Conservation (phyloP, 2,888 invertebrate genomes). For the Lampropteryx suffumata region DNA sequence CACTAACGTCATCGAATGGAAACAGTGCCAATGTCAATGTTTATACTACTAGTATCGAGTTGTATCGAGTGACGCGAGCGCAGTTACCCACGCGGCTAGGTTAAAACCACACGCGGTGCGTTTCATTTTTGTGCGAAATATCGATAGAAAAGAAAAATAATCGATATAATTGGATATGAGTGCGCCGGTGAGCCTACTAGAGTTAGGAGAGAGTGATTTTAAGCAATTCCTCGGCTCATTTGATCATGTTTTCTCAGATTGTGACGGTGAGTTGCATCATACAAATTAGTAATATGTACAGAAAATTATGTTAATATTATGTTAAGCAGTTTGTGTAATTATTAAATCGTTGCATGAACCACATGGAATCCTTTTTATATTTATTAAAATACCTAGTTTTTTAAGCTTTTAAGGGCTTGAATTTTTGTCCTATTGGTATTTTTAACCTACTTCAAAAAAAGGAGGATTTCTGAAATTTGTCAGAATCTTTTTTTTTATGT, state of each 20-base stretch:
- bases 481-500: no score
- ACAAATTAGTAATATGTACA: neutral
- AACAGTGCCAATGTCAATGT: constrained; percentile 35
- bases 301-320: no score
- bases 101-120: constrained; percentile 59
- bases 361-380: no score
- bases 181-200: constrained; percentile 62
- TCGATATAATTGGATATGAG: constrained; percentile 37
- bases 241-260: constrained; percentile 89
- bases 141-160: constrained; percentile 24
- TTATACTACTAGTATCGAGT: constrained; percentile 49
- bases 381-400: no score
- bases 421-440: no score
- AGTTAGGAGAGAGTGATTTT: constrained; percentile 68
- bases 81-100: constrained; percentile 54
- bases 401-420: no score
- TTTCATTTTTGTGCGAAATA: neutral
- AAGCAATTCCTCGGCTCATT: constrained; percentile 83
- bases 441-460: no score
- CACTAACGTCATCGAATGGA: constrained; percentile 36
- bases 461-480: no score
- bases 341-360: no score
- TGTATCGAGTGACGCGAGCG: constrained; percentile 53
- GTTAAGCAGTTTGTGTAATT: no score
- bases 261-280: constrained; percentile 84